These are phyloP conservation scores for Drosophila meridionalis DNA, from an alignment of 2,888 invertebrate genomes.

Conservation along the genomic window DNA sequence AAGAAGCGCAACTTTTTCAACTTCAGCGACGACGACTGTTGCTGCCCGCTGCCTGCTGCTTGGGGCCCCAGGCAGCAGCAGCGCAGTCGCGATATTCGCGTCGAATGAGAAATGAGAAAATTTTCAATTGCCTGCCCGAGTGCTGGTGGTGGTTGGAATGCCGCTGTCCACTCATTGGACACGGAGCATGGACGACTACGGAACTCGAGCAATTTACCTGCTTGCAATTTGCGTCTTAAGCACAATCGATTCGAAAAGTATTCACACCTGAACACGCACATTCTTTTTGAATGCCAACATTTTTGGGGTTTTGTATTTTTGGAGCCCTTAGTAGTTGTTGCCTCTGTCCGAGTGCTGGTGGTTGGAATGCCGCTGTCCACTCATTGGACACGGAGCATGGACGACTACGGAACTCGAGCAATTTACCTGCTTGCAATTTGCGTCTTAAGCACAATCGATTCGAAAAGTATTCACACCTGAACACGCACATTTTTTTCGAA, in stretches of 20 bases:
- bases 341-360: slow-evolving; percentile 21
- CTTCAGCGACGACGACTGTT: slow-evolving; percentile 42
- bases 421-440: neutral
- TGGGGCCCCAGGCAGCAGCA: slow-evolving; percentile 11
- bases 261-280: neutral
- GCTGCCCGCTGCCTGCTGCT: neutral
- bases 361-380: slow-evolving; percentile 39
- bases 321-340: no score
- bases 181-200: slow-evolving; percentile 20
- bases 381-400: slow-evolving; percentile 45
- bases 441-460: neutral
- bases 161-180: slow-evolving; percentile 49
- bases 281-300: slow-evolving; percentile 66
- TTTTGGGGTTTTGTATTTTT: no score
- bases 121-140: slow-evolving; percentile 40
- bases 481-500: slow-evolving; percentile 44
- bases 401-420: neutral
- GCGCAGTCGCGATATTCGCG: slow-evolving; percentile 44
- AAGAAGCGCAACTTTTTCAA: slow-evolving; percentile 81
- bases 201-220: neutral
- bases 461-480: slow-evolving; percentile 1
- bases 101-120: slow-evolving; percentile 54
- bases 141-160: slow-evolving; percentile 37
- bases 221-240: neutral
- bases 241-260: neutral